Base-by-base conservation (phyloP, 2,888 invertebrate species). In the Diarsia dahlii region DNA sequence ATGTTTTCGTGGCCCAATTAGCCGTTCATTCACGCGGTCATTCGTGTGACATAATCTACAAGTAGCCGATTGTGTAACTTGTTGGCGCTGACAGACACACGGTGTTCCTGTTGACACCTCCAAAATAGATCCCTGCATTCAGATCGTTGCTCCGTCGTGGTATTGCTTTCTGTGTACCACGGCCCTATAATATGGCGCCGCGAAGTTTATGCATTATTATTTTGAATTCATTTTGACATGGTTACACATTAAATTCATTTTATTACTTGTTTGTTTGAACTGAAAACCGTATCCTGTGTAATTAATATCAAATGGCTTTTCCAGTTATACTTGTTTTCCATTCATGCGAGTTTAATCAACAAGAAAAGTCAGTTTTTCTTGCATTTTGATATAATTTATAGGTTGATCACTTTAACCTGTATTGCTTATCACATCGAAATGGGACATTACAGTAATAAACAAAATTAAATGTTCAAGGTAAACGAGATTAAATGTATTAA, bases 31-130 rank as follows among this genome's bases (percentile, higher is more conserved):
- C 75, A 70, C 58, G 54, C 74, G 46, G 15, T 45, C 45, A 50
- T 2, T 45, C 34, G 69, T 23, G 50, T 58, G 69, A 80, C 34
- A 68, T 80, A 84, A 69, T 28, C 34, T 34, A n/a, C 20, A 58
- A n/a, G 34, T 20, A 66, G 28, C 58, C 81, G 56, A 82, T 82
- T 82, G 78, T 71, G 82, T 70, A 82, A 82, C 58, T 56, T 60
- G 54, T 85, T 85, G 85, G 82, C 82, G 71, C 67, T 78, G 67
- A 73, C 50, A 48, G 68, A 82, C 63, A 39, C 12, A 76, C 77
- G 62, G 54, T 72, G 72, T 82, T 82, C 54, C 72, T 72, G 63
- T 82, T 77, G 56, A 85, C 70, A 73, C 6, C 23, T 77, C 63
- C 6, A 77, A 82, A 82, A 85, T 85, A 82, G 85, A 85, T 72